Conservation (phyloP, 1,140 invertebrate species). For the Drosophila orena region DNA sequence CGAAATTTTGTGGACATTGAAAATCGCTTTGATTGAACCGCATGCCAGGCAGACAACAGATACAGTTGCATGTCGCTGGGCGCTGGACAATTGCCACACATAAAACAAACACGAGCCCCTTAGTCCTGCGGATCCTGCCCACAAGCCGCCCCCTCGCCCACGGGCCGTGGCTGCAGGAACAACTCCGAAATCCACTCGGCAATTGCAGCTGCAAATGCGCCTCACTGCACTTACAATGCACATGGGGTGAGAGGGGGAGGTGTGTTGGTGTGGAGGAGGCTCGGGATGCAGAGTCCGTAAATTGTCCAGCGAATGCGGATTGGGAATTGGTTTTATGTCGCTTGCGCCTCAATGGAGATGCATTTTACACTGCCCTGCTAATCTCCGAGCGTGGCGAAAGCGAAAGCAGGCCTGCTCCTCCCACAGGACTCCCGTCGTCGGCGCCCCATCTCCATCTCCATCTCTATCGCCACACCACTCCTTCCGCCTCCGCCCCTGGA, state of each 20-base stretch:
- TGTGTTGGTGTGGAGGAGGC: slow-evolving; percentile 1
- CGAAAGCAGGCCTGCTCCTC: slow-evolving; percentile 24
- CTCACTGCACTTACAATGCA: slow-evolving; percentile 74
- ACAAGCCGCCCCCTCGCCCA: slow-evolving; percentile 6
- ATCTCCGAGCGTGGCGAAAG: slow-evolving; percentile 72
- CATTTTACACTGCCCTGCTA: slow-evolving; percentile 79
- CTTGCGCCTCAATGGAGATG: slow-evolving; percentile 77
- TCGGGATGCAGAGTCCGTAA: slow-evolving; percentile 45
- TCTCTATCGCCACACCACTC: not conserved
- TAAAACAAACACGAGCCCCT: slow-evolving; percentile 70
- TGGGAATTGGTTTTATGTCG: slow-evolving; percentile 80
- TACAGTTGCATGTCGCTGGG: slow-evolving; percentile 43
- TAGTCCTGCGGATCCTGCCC: slow-evolving; percentile 15
- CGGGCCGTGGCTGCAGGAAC: slow-evolving; percentile 24
- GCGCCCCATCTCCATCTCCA: not conserved
- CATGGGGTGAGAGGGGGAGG: slow-evolving; percentile 35
- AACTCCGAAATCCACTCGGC: slow-evolving; percentile 75
- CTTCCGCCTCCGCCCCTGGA: not conserved
- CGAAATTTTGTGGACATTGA: slow-evolving; percentile 82
- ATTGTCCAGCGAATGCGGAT: slow-evolving; percentile 57
- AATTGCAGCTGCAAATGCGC: slow-evolving; percentile 79
- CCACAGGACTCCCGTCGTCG: not conserved
- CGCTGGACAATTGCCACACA: slow-evolving; percentile 76
- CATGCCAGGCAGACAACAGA: slow-evolving; percentile 67
- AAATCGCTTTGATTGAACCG: slow-evolving; percentile 83